Evolutionary conservation across 2,113 vertebrate genomes (phyloP).

Genomic region (Empidonax alnorum): DNA sequence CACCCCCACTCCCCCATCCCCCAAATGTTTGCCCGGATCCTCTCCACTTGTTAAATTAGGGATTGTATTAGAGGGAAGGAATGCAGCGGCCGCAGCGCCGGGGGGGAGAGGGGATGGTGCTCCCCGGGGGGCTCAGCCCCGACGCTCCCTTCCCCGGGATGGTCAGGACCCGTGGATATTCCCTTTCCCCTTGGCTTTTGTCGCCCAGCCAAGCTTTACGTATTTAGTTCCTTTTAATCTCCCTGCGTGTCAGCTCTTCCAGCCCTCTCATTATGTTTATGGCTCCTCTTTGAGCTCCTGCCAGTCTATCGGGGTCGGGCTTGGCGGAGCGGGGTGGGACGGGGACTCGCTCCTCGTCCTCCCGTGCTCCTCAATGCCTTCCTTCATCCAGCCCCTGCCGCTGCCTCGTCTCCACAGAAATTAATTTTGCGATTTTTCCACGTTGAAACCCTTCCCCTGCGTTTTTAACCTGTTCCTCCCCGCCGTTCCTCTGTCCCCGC

Average conservation of each 20-base stretch:
- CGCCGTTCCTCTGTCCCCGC: fast-evolving
- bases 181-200: slow-evolving; percentile 17
- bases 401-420: not conserved
- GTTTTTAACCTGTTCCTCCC: not conserved
- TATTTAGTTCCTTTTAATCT: slow-evolving; percentile 38
- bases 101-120: not conserved
- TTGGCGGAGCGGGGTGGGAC: not conserved
- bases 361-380: not conserved
- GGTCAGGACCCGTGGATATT: not conserved
- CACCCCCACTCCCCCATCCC: not conserved
- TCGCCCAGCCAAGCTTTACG: not conserved
- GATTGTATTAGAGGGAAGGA: slow-evolving; percentile 58
- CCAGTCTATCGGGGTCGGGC: not conserved
- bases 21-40: not conserved
- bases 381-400: not conserved
- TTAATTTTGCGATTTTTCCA: not conserved
- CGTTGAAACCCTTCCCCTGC: not conserved
- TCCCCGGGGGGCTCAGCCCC: not conserved
- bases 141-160: fast-evolving
- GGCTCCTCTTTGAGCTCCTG: slow-evolving; percentile 37
- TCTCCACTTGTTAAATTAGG: slow-evolving; percentile 58
- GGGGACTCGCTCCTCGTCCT: not conserved
- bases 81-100: not conserved
- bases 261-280: slow-evolving; percentile 57
- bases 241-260: slow-evolving; percentile 38